Percentiles rank a stretch among this genome's conserved stretches.
Conservation (phyloP, 35 echinoderm and acorn worm genomes). For the Patiria miniata region DNA sequence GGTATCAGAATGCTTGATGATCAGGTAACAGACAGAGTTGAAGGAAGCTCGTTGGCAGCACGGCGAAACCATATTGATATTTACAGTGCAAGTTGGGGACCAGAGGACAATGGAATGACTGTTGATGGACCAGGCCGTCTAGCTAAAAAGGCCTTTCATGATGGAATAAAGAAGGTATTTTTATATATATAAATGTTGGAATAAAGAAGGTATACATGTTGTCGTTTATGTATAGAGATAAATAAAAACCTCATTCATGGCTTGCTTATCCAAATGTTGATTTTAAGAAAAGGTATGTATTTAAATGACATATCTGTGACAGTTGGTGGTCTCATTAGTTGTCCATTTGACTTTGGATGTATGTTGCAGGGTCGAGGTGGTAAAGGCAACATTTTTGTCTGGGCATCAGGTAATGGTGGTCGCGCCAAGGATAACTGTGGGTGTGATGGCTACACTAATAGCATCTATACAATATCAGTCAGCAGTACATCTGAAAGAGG, state of each 20-base stretch:
- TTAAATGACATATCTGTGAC: too few relatives aligned
- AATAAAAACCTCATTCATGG: too few relatives aligned
- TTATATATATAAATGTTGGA: too few relatives aligned
- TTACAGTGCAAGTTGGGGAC: slow-evolving; percentile 96
- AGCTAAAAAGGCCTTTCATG: slow-evolving; percentile 58
- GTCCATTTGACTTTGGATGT: too few relatives aligned
- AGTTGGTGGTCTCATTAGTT: too few relatives aligned
- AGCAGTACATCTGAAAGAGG: slow-evolving; percentile 79
- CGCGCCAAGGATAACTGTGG: slow-evolving; percentile 57
- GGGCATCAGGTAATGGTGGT: slow-evolving; percentile 97
- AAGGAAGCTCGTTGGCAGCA: slow-evolving; percentile 50
- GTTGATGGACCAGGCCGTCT: slow-evolving; percentile 84
- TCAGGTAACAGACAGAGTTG: slow-evolving; percentile 74
- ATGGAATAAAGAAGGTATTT: slow-evolving; percentile 65
- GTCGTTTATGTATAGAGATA: too few relatives aligned
- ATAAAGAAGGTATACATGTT: too few relatives aligned
- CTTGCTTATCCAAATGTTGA: too few relatives aligned
- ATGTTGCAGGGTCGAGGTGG: slow-evolving; percentile 72
- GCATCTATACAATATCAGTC: slow-evolving; percentile 89
- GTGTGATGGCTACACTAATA: slow-evolving; percentile 88
- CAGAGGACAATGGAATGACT: slow-evolving; percentile 81
- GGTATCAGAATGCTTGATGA: slow-evolving; percentile 96
- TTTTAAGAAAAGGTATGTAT: too few relatives aligned
- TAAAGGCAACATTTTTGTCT: slow-evolving; percentile 89
- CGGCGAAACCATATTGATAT: slow-evolving; percentile 76